A percentile compares a stretch with the other conserved stretches of the same genome.
phyloP scores from a whole-genome alignment of 1,140 invertebrate species.

The Andrena cerasifolii region DNA sequence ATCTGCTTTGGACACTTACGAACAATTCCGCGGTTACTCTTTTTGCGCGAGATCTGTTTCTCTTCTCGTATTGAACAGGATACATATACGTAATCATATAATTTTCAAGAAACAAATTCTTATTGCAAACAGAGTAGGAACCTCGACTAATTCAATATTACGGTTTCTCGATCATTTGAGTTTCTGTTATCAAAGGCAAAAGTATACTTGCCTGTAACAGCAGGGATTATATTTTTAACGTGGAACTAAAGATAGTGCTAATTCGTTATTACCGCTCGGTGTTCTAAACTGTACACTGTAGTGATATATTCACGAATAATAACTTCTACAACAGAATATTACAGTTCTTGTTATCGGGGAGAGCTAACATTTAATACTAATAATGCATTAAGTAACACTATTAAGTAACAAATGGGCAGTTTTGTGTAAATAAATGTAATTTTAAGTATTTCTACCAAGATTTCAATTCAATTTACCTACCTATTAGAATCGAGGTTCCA shows the following conservation, averaged over 20 bases:
- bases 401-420: neutral
- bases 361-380: neutral
- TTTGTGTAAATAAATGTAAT: neutral
- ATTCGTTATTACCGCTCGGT: neutral
- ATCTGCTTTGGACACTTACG: constrained; percentile 1
- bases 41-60: neutral
- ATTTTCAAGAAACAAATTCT: neutral
- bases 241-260: neutral
- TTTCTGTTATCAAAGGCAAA: neutral
- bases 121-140: neutral
- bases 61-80: neutral
- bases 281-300: too few relatives aligned
- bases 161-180: neutral
- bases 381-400: neutral
- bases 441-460: neutral
- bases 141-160: neutral
- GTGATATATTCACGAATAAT: neutral
- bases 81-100: neutral
- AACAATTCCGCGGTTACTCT: constrained; percentile 6
- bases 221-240: neutral
- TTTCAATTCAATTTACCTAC: constrained; percentile 10
- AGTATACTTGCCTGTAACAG: neutral
- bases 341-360: neutral
- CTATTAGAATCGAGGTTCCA: constrained; percentile 14
- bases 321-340: neutral